Percentiles rank a stretch among this genome's conserved stretches.
These are phyloP conservation scores for Ranitomeya imitator DNA, from an alignment of 2,113 vertebrate genomes.

Conservation along the genomic window DNA sequence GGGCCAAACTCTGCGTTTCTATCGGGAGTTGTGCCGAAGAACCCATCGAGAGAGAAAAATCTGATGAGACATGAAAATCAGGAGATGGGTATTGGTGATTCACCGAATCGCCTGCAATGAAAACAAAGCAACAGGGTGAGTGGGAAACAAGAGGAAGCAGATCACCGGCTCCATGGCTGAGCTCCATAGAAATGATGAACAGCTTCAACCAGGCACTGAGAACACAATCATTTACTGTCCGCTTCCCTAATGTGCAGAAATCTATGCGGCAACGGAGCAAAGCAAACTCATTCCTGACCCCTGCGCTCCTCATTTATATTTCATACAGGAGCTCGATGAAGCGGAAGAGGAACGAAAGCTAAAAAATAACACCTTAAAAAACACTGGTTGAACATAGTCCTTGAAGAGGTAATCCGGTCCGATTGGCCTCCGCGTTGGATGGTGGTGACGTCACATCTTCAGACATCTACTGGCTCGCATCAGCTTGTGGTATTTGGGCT, in stretches of 20 bases:
- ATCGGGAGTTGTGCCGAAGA: neutral
- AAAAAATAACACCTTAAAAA: neutral
- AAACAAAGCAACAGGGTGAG: neutral
- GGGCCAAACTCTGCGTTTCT: conserved; percentile 36
- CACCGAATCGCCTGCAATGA: no score
- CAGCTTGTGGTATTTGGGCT: no score
- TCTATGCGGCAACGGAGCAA: neutral
- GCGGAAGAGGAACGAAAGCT: neutral
- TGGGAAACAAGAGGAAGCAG: neutral
- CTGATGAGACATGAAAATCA: neutral
- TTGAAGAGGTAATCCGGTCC: no score
- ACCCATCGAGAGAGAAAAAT: neutral
- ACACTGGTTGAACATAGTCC: no score
- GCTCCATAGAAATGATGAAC: conserved; percentile 5
- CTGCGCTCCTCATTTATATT: neutral
- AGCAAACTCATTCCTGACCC: neutral
- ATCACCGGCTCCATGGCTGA: neutral
- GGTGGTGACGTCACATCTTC: no score
- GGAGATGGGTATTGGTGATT: neutral
- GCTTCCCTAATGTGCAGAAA: neutral
- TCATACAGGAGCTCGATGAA: neutral
- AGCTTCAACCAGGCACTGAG: neutral
- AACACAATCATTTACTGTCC: neutral
- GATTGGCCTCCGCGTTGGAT: no score
- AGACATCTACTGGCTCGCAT: no score